A percentile compares a stretch with the other conserved stretches of the same genome.
phyloP scores from a whole-genome alignment of 2,797 vertebrate genomes.

The Tragelaphus eurycerus region DNA sequence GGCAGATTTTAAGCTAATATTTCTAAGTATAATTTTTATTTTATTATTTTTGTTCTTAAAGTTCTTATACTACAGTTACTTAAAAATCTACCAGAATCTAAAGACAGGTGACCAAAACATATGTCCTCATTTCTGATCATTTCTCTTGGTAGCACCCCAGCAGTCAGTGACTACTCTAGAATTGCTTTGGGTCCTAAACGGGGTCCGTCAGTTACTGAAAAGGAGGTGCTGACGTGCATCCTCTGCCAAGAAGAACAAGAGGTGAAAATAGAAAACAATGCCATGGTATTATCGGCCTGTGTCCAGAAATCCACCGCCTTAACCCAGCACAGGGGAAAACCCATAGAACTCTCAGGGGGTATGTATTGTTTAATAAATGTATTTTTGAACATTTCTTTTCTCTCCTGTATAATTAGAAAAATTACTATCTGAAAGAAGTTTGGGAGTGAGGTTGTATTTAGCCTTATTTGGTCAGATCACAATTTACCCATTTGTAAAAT shows the following conservation, averaged over 20 bases:
- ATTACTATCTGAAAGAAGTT: conserved; percentile 26
- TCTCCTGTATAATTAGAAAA: conserved; percentile 3
- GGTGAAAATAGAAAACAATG: conserved; percentile 89
- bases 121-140: conserved; percentile 46
- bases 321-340: conserved; percentile 92
- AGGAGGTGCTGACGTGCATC: conserved; percentile 95
- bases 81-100: conserved; percentile 50
- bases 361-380: conserved; percentile 62
- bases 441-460: conserved; percentile 20
- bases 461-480: background rate
- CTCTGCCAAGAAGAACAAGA: conserved; percentile 99
- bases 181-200: conserved; percentile 93
- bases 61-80: conserved; percentile 13
- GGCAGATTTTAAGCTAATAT: conserved; percentile 41
- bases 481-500: background rate
- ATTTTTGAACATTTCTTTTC: conserved; percentile 44
- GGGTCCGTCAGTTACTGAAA: conserved; percentile 88
- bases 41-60: conserved; percentile 24
- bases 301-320: conserved; percentile 97
- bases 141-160: conserved; percentile 80
- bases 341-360: conserved; percentile 84
- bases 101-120: conserved; percentile 46
- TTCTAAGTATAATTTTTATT: conserved; percentile 41
- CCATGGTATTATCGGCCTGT: conserved; percentile 97
- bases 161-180: conserved; percentile 85